These are phyloP conservation scores for Porites lobata DNA, from an alignment of 92 coral and sea anemone species.

Conservation along the genomic window DNA sequence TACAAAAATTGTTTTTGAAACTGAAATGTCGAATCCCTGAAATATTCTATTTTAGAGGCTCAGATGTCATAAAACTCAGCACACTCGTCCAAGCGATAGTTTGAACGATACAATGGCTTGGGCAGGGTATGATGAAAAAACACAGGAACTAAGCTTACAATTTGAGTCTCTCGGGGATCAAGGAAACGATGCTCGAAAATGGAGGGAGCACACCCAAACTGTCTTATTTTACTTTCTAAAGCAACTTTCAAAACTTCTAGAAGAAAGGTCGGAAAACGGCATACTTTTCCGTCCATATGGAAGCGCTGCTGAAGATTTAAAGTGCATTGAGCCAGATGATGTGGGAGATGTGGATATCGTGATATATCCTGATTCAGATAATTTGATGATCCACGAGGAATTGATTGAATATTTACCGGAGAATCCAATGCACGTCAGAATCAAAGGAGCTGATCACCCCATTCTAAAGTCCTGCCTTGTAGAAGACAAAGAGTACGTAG, in stretches of 20 bases:
- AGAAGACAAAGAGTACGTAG: conserved; percentile 61
- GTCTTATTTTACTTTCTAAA: background rate
- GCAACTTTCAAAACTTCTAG: background rate
- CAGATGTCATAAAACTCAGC: no score
- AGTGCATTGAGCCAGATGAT: conserved; percentile 50
- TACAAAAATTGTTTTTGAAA: no score
- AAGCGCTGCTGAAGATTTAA: conserved; percentile 73
- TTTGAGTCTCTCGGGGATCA: conserved; percentile 33
- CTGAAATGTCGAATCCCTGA: background rate
- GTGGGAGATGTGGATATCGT: conserved; percentile 80
- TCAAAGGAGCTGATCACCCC: conserved; percentile 70
- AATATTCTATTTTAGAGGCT: no score
- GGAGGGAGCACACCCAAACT: conserved; percentile 11
- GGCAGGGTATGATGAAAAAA: background rate
- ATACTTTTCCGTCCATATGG: conserved; percentile 56
- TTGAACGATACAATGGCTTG: conserved; percentile 13
- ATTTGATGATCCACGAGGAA: conserved; percentile 24
- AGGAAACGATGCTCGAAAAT: conserved; percentile 27
- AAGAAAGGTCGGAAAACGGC: background rate
- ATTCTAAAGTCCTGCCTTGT: conserved; percentile 62
- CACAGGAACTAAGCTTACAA: conserved; percentile 34
- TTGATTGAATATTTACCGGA: conserved; percentile 34
- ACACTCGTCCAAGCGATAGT: no score
- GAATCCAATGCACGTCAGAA: conserved; percentile 42
- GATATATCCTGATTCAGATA: conserved; percentile 60